Conservation (phyloP, 2,888 invertebrate genomes). For the Sarcophaga rosellei region DNA sequence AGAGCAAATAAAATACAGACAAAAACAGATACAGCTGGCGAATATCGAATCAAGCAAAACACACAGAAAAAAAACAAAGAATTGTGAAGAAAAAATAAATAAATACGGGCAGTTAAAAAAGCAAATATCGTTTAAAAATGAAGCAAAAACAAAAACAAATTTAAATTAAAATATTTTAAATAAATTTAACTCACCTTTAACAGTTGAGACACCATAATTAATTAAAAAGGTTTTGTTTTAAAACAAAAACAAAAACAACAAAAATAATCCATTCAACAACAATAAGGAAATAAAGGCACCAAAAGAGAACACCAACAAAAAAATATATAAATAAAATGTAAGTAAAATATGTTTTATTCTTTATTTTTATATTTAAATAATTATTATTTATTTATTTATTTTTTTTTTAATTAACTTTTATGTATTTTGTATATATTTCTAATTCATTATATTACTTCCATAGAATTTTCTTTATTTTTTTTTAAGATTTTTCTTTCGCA, state of each 20-base stretch:
- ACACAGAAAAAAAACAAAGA: slow-evolving; percentile 1
- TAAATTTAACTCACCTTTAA: slow-evolving; percentile 28
- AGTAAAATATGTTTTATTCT: neutral
- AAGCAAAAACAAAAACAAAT: neutral
- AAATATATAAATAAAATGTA: too few relatives aligned
- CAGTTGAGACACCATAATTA: slow-evolving; percentile 30
- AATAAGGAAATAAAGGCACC: neutral
- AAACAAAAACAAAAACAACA: neutral
- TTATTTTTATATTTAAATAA: neutral
- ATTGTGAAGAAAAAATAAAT: neutral
- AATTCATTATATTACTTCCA: neutral
- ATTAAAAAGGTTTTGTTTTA: neutral
- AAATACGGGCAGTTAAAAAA: neutral
- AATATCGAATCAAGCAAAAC: neutral
- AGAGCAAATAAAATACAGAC: slow-evolving; percentile 23
- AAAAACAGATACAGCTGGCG: slow-evolving; percentile 16
- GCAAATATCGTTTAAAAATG: neutral
- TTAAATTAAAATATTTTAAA: neutral
- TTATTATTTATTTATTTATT: neutral
- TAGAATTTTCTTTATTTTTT: slow-evolving; percentile 1
- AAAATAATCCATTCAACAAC: slow-evolving; percentile 37
- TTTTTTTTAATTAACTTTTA: neutral
- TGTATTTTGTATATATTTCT: neutral
- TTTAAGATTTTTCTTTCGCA: neutral
- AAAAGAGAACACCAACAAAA: too few relatives aligned